phyloP scores from a whole-genome alignment of 2,888 invertebrate species.

The Mimas tiliae region DNA sequence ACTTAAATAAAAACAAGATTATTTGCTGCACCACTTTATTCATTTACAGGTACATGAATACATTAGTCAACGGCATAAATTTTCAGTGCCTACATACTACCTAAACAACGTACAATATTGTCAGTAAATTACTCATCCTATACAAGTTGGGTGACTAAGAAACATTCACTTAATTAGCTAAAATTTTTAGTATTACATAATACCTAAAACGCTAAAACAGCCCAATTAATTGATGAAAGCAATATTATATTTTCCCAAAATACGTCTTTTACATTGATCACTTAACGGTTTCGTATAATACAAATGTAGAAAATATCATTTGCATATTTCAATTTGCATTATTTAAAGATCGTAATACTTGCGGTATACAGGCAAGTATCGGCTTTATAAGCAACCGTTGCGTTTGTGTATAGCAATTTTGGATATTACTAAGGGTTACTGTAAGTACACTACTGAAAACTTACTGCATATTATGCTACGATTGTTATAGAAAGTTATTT shows the following conservation, averaged over 20 bases:
- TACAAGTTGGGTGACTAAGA: slow-evolving; percentile 71
- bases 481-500: neutral
- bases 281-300: slow-evolving; percentile 49
- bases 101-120: slow-evolving; percentile 82
- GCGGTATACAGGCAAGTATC: slow-evolving; percentile 2
- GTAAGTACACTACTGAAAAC: slow-evolving; percentile 12
- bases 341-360: slow-evolving; percentile 2
- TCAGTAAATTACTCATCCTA: slow-evolving; percentile 73
- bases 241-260: slow-evolving; percentile 42
- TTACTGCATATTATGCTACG: neutral
- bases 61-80: slow-evolving; percentile 82
- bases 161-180: slow-evolving; percentile 46
- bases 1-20: slow-evolving; percentile 34
- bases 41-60: slow-evolving; percentile 77
- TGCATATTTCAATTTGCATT: slow-evolving; percentile 35
- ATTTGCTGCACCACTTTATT: slow-evolving; percentile 76
- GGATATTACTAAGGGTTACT: neutral
- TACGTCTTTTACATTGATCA: slow-evolving; percentile 38
- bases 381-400: slow-evolving; percentile 7
- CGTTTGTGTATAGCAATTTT: slow-evolving; percentile 8
- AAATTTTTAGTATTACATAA: slow-evolving; percentile 21
- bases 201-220: slow-evolving; percentile 34
- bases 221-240: slow-evolving; percentile 45
- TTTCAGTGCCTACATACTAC: slow-evolving; percentile 82
- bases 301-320: slow-evolving; percentile 66